Base-by-base conservation (phyloP, 2,113 vertebrate genomes). In the Pseudopodoces humilis region DNA sequence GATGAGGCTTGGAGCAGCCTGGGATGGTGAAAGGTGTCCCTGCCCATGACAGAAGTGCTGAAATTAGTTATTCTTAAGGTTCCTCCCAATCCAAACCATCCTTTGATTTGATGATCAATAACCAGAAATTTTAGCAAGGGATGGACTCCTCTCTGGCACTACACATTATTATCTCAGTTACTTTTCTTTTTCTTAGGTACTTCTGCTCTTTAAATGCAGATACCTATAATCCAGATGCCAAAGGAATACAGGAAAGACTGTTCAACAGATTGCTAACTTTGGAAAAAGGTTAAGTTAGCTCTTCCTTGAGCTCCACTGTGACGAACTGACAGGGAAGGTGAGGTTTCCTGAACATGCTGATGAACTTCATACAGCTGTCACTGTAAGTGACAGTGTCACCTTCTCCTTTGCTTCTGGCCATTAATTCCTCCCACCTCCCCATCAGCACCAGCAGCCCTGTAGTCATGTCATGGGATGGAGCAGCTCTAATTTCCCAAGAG, bases 1-100 rank as follows among this genome's bases (percentile, higher is more conserved):
- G 41, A 55, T 1, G 2, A 8, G 35, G 17, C 8, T 33, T 27
- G 35, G 63, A 70, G 15, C 15, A 55, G 0, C 56, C 15, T 47
- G 49, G 63, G 8, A 4, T 8, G 41, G 17, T 22, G 10, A 8
- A 41, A 49, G 5, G 8, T 55, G n/a, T 55, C 55, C 30, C 62
- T 62, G 24, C 47, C 25, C 55, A 31, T 4, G 17, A 10, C 7
- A 37, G 10, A 3, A 7, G 17, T 1, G 9, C 1, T 76, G 27
- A 35, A 70, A 56, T 28, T 13, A 23, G 10, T 0, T 13, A n/a
- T 16, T 15, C 20, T 49, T 56, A 28, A 24, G 11, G 21, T 56
- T 55, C 35, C 10, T 83, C 18, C 10, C 35, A 83, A 4, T 37
- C 10, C 35, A 50, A 70, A 83, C 13, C 9, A 63, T 12, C 8